A percentile compares a stretch with the other conserved stretches of the same genome.
Conservation (phyloP, 1,140 invertebrate genomes). For the Drosophila rufa region DNA sequence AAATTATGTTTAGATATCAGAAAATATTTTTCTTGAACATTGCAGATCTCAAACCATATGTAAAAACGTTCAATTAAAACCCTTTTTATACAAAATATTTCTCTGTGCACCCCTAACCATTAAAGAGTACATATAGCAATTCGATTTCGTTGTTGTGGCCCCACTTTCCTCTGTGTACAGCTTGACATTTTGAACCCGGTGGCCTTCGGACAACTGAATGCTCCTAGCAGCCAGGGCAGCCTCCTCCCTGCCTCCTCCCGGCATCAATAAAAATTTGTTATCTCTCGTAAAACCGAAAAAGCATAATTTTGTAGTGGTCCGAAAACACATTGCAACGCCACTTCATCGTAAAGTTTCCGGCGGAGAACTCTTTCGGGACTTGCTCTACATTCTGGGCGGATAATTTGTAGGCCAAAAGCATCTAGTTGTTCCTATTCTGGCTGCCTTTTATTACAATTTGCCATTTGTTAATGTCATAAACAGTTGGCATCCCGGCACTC, state of each 20-base stretch:
- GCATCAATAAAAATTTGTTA: slow-evolving; percentile 74
- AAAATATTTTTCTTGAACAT: too few relatives aligned
- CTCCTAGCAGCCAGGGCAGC: slow-evolving; percentile 8
- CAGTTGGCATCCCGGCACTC: slow-evolving; percentile 27
- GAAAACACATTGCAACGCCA: slow-evolving; percentile 50
- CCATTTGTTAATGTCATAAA: slow-evolving; percentile 73
- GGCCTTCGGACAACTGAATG: slow-evolving; percentile 46
- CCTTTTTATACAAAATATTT: too few relatives aligned
- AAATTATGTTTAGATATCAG: too few relatives aligned
- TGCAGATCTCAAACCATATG: too few relatives aligned
- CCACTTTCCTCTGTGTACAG: slow-evolving; percentile 53
- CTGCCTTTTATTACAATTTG: slow-evolving; percentile 68
- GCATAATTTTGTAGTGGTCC: slow-evolving; percentile 69
- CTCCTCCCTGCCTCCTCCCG: neutral
- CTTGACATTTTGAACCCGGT: slow-evolving; percentile 76
- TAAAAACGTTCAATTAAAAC: too few relatives aligned
- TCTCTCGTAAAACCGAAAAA: slow-evolving; percentile 70
- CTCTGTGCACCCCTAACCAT: neutral
- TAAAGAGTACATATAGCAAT: slow-evolving; percentile 12
- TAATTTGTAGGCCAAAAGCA: slow-evolving; percentile 35
- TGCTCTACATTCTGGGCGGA: slow-evolving; percentile 60
- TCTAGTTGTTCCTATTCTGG: slow-evolving; percentile 21
- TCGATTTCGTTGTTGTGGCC: slow-evolving; percentile 49
- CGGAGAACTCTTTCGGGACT: slow-evolving; percentile 58
- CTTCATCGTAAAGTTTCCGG: slow-evolving; percentile 29